Evolutionary conservation across 2,797 vertebrate species (phyloP).

Genomic region (Syngnathus acus): DNA sequence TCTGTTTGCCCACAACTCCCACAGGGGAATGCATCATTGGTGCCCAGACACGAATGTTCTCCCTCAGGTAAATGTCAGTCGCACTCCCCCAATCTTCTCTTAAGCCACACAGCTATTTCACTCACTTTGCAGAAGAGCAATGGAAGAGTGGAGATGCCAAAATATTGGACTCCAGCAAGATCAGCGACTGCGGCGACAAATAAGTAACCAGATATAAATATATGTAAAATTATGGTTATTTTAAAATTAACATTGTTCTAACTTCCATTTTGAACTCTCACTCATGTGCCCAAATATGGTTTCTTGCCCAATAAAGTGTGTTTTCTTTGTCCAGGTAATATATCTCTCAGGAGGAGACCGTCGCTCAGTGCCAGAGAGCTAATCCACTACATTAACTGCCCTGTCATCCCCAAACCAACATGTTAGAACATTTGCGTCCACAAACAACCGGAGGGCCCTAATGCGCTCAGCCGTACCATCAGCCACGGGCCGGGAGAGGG

Average conservation of each 20-base stretch:
- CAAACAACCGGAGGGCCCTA: conserved; percentile 19
- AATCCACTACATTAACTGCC: conserved; percentile 24
- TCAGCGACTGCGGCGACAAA: background rate
- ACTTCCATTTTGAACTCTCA: background rate
- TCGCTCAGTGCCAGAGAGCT: conserved; percentile 10
- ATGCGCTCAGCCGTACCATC: conserved; percentile 27
- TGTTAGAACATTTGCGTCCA: conserved; percentile 4
- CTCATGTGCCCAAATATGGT: background rate
- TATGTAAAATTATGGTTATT: too few species aligned
- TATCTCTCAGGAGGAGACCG: conserved; percentile 19
- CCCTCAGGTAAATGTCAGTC: conserved; percentile 74
- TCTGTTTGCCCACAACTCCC: conserved; percentile 67
- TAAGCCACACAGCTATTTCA: conserved; percentile 13
- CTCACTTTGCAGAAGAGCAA: background rate
- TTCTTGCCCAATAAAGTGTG: background rate
- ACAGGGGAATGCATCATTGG: conserved; percentile 32
- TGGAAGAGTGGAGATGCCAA: background rate
- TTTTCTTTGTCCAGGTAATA: background rate
- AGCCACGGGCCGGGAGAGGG: conserved; percentile 15
- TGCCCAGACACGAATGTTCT: conserved; percentile 57
- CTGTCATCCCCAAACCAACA: conserved; percentile 6
- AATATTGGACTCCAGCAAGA: background rate
- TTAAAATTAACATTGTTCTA: too few species aligned
- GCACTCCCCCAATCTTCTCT: conserved; percentile 38
- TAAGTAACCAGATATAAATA: too few species aligned